These are phyloP conservation scores for Stenichneumon culpator DNA, from an alignment of 2,888 invertebrate species.

Conservation along the genomic window DNA sequence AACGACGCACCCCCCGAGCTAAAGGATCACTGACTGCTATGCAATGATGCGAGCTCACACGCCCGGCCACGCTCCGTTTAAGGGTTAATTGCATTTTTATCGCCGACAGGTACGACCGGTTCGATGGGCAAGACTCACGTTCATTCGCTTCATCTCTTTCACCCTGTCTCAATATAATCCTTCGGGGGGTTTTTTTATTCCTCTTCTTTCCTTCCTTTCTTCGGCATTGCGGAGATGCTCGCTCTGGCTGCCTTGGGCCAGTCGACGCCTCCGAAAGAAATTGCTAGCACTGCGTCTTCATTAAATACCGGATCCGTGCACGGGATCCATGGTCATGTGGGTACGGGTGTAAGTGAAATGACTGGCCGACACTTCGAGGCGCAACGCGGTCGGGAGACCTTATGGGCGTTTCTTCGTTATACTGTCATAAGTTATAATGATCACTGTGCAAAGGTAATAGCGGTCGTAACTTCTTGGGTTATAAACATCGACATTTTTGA, in stretches of 20 bases:
- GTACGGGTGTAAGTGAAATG: constrained; percentile 61
- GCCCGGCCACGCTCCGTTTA: constrained; percentile 59
- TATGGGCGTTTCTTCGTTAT: constrained; percentile 58
- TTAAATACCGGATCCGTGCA: constrained; percentile 67
- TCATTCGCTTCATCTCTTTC: constrained; percentile 51
- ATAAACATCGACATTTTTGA: constrained; percentile 23
- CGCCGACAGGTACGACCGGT: constrained; percentile 66
- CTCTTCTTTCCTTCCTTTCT: constrained; percentile 42
- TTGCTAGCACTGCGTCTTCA: constrained; percentile 66
- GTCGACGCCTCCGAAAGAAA: constrained; percentile 60
- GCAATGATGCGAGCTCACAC: constrained; percentile 38
- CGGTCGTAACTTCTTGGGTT: not conserved
- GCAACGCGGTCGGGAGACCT: constrained; percentile 38
- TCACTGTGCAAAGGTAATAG: constrained; percentile 20
- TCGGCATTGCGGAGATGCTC: constrained; percentile 39
- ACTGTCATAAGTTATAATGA: constrained; percentile 49
- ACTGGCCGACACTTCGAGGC: constrained; percentile 61
- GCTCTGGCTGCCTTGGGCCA: constrained; percentile 60
- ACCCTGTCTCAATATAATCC: constrained; percentile 46
- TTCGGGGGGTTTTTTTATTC: constrained; percentile 29
- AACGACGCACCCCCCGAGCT: constrained; percentile 49
- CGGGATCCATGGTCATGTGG: constrained; percentile 19
- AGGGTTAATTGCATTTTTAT: constrained; percentile 71
- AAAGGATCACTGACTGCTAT: constrained; percentile 35
- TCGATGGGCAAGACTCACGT: constrained; percentile 51